A percentile compares a stretch with the other conserved stretches of the same genome.
Evolutionary conservation across 2,113 vertebrate genomes (phyloP).

Genomic region (Phrynosoma blainvillii): DNA sequence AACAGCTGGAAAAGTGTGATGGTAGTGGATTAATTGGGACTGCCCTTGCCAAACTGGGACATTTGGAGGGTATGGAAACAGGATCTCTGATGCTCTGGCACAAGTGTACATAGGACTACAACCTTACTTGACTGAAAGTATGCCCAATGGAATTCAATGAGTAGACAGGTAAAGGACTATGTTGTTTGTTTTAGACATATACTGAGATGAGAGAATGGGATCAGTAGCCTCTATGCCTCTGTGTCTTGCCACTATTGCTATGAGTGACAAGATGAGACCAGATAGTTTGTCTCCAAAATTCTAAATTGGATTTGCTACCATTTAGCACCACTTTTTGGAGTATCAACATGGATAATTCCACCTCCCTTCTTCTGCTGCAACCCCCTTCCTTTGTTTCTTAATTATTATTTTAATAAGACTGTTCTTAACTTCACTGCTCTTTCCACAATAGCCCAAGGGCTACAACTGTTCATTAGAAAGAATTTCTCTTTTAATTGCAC

Average conservation of each 20-base stretch:
- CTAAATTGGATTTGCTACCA: background rate
- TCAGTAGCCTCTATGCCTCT: background rate
- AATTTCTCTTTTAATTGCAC: constrained; percentile 69
- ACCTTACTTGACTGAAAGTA: background rate
- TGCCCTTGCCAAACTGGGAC: no score
- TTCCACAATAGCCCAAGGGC: constrained; percentile 59
- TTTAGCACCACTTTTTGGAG: constrained; percentile 29
- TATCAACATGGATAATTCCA: constrained; percentile 30
- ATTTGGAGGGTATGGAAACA: no score
- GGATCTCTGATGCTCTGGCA: no score
- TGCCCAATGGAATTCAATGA: background rate
- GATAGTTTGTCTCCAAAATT: background rate
- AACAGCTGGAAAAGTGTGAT: no score
- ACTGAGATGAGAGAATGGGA: background rate
- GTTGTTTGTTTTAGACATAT: background rate
- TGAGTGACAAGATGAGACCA: accelerated
- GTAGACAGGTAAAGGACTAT: background rate
- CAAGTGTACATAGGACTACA: background rate
- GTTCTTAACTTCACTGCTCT: constrained; percentile 54
- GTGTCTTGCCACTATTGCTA: accelerated
- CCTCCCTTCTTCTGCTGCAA: background rate
- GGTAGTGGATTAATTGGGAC: no score
- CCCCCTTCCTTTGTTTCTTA: constrained; percentile 60
- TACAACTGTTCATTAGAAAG: constrained; percentile 69
- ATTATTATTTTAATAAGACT: constrained; percentile 68